These are phyloP conservation scores for Sapajus apella DNA, from an alignment of 2,113 vertebrate genomes.

Conservation along the genomic window DNA sequence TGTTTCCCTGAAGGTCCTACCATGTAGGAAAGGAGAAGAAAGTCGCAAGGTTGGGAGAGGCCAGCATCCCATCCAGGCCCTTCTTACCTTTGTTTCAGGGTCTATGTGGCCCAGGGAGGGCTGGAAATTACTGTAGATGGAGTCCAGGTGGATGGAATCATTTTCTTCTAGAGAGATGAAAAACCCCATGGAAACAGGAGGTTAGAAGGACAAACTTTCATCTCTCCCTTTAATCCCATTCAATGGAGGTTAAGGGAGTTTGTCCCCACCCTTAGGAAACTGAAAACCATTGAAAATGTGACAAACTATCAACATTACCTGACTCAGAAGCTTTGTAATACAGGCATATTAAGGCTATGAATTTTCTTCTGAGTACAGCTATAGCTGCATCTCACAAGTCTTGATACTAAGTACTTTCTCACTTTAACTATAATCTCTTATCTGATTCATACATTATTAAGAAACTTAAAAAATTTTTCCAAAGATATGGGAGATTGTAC, in stretches of 20 bases:
- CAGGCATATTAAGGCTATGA: neutral
- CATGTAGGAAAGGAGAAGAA: neutral
- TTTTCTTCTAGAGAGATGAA: constrained; percentile 17
- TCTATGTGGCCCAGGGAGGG: constrained; percentile 36
- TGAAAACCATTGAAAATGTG: neutral
- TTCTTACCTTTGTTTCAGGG: constrained; percentile 48
- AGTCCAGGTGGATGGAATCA: neutral
- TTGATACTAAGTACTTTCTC: neutral
- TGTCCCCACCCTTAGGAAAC: neutral
- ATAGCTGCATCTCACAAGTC: neutral
- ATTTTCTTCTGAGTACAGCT: neutral
- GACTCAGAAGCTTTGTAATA: neutral
- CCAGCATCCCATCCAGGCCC: no score
- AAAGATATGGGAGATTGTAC: neutral
- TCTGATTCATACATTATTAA: neutral
- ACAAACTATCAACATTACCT: neutral
- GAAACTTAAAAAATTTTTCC: neutral
- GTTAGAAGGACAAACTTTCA: neutral
- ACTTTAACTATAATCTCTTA: neutral
- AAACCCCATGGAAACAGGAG: neutral
- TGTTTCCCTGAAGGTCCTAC: neutral
- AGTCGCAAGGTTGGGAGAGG: neutral
- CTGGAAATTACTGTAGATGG: constrained; percentile 61
- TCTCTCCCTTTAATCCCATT: neutral
- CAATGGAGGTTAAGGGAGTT: neutral